These are phyloP conservation scores for Ooceraea biroi DNA, from an alignment of 1,140 invertebrate species.

Conservation along the genomic window DNA sequence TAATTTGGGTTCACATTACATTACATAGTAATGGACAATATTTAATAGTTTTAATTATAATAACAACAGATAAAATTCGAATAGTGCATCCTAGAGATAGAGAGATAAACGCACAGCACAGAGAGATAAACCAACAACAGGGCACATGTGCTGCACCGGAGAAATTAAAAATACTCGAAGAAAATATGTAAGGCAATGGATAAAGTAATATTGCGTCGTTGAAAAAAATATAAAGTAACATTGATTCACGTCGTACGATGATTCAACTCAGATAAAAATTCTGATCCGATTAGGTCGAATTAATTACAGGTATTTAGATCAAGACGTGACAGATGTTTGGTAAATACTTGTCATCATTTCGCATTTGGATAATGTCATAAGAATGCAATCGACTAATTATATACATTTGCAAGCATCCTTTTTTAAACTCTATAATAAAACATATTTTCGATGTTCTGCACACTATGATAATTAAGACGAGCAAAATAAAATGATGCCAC, in stretches of 20 bases:
- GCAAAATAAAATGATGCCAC: background rate
- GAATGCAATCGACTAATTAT: slow-evolving; percentile 1
- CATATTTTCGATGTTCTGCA: slow-evolving; percentile 32
- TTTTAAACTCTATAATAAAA: background rate
- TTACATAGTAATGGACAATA: too few species aligned
- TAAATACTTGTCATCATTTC: slow-evolving; percentile 35
- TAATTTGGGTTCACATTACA: too few species aligned
- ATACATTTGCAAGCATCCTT: background rate
- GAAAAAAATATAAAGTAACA: background rate
- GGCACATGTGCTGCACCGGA: slow-evolving; percentile 33
- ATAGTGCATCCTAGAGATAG: slow-evolving; percentile 36
- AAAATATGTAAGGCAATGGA: slow-evolving; percentile 1
- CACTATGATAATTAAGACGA: background rate
- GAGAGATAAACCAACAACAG: slow-evolving; percentile 43
- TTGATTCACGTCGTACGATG: background rate
- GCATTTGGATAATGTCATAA: background rate
- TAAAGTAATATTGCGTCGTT: slow-evolving; percentile 16
- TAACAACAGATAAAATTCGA: too few species aligned
- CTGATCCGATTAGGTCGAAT: slow-evolving; percentile 21
- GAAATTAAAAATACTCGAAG: slow-evolving; percentile 7
- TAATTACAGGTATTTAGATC: background rate
- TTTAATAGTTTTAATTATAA: too few species aligned
- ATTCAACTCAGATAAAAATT: background rate
- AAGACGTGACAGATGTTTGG: slow-evolving; percentile 19
- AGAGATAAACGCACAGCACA: slow-evolving; percentile 40